Conservation (phyloP, 2,797 vertebrate species). For the Clangula hyemalis region DNA sequence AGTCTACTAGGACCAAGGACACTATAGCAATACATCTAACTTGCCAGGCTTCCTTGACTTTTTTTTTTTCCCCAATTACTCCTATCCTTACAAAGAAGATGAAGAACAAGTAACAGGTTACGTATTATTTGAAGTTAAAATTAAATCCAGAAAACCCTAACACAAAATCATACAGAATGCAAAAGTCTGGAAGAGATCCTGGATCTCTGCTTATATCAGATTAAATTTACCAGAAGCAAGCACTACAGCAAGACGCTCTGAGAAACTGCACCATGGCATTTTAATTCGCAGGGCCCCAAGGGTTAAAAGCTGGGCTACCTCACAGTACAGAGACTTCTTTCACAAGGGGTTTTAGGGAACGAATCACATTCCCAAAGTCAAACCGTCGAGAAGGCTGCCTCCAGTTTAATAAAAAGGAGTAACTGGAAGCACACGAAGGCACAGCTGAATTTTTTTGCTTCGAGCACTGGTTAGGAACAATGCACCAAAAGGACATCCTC, state of each 20-base stretch:
- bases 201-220: neutral
- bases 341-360: neutral
- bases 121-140: neutral
- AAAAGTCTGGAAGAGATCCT: neutral
- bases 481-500: neutral
- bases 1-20: neutral
- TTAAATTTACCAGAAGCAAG: neutral
- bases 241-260: neutral
- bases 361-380: neutral
- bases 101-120: neutral
- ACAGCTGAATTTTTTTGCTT: neutral
- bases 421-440: neutral
- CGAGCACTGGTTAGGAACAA: neutral
- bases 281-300: neutral
- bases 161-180: neutral
- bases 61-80: neutral
- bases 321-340: neutral
- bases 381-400: neutral
- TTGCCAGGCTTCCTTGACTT: neutral
- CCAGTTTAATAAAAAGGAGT: neutral
- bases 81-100: neutral
- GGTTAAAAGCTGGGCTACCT: neutral
- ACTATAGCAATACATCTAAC: neutral
- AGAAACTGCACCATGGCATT: neutral
- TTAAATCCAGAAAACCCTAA: neutral